Evolutionary conservation across 30 jellyfish, hydroid and myxozoan genomes (phyloP).

Genomic region (Calvadosia cruxmelitensis): DNA sequence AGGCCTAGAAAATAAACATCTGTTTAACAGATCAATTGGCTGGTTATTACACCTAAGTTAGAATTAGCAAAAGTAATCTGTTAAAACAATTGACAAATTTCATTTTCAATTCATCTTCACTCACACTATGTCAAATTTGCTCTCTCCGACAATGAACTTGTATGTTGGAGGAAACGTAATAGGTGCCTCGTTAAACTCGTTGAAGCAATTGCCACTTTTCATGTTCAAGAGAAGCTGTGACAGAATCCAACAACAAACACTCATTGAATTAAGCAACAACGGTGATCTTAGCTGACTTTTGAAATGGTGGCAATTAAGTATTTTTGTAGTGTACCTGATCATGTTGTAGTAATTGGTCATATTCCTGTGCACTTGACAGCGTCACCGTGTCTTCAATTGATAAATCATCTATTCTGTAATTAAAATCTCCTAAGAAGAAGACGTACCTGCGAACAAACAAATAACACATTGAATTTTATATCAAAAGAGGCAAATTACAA

Average conservation of each 20-base stretch:
- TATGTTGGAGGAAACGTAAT: conserved; percentile 78
- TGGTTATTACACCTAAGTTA: neutral
- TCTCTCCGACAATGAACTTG: conserved; percentile 57
- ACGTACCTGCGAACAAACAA: conserved; percentile 45
- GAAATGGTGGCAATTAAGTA: neutral
- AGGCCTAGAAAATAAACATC: too few relatives aligned
- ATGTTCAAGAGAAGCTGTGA: conserved; percentile 35
- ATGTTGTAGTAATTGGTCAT: conserved; percentile 32
- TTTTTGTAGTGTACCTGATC: conserved; percentile 61
- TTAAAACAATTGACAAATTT: neutral
- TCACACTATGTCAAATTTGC: conserved; percentile 74
- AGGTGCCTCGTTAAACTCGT: conserved; percentile 49
- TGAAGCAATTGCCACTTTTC: conserved; percentile 63
- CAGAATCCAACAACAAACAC: too few relatives aligned
- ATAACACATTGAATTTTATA: too few relatives aligned
- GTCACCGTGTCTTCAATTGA: conserved; percentile 41
- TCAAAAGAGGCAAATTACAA: too few relatives aligned
- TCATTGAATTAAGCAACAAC: too few relatives aligned
- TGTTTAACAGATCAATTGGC: neutral
- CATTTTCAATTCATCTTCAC: too few relatives aligned
- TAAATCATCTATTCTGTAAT: conserved; percentile 69
- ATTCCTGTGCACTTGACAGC: conserved; percentile 19
- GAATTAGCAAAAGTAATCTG: neutral
- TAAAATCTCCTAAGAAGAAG: conserved; percentile 75
- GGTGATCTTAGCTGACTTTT: neutral